phyloP scores from a whole-genome alignment of 2,888 invertebrate species.

The Zygothrica quintamaculata region DNA sequence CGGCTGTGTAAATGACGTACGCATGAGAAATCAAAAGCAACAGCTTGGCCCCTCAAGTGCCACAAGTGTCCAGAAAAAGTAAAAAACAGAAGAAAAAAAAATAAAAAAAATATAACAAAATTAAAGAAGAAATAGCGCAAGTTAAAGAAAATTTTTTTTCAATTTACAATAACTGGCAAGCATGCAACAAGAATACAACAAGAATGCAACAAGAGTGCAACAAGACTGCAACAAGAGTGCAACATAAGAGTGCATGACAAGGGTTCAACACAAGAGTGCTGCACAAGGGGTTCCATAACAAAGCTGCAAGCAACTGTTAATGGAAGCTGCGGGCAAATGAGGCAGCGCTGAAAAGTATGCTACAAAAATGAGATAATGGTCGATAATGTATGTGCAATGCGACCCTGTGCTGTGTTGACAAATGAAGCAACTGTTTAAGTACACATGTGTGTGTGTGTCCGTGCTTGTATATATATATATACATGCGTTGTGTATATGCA shows the following conservation, averaged over 20 bases:
- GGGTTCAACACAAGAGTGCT: not conserved
- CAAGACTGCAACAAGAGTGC: conserved; percentile 11
- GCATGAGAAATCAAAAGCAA: conserved; percentile 75
- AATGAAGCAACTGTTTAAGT: too few species aligned
- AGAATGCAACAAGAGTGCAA: conserved; percentile 7
- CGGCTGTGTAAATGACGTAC: conserved; percentile 63
- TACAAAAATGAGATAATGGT: conserved; percentile 4
- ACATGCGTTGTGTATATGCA: too few species aligned
- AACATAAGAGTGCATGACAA: conserved; percentile 3
- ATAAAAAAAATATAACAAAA: conserved; percentile 24
- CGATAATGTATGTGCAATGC: not conserved
- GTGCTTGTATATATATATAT: too few species aligned
- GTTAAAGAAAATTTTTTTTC: conserved; percentile 40
- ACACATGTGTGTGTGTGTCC: too few species aligned
- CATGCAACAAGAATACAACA: not conserved
- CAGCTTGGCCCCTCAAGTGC: conserved; percentile 37
- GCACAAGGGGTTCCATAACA: conserved; percentile 15
- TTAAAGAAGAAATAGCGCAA: conserved; percentile 22
- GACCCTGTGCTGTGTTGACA: not conserved
- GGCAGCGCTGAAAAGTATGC: conserved; percentile 20
- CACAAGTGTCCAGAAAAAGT: conserved; percentile 39
- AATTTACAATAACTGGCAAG: conserved; percentile 49
- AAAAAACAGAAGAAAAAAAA: not conserved
- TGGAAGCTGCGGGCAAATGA: conserved; percentile 12
- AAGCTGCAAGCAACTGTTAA: conserved; percentile 20